Evolutionary conservation across 2,888 invertebrate genomes (phyloP).

Genomic region (Diplolepis rosae): DNA sequence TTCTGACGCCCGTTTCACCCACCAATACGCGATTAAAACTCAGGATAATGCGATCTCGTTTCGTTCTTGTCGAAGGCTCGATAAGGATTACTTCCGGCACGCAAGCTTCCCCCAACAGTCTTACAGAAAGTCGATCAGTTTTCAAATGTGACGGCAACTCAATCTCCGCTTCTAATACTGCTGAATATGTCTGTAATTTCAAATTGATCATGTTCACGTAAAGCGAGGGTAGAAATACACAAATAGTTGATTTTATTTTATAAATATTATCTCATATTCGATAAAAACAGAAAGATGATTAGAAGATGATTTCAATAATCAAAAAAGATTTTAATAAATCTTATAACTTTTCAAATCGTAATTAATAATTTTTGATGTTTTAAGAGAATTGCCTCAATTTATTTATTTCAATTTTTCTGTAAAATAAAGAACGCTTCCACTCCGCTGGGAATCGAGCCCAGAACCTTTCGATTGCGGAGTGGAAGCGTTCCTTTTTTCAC

Average conservation of each 20-base stretch:
- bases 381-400: no score
- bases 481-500: no score
- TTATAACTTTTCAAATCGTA: no score
- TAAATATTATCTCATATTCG: no score
- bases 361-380: no score
- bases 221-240: background rate
- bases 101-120: conserved; percentile 71
- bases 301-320: no score
- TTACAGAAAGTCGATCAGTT: conserved; percentile 56
- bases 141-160: conserved; percentile 53
- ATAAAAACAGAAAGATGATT: no score
- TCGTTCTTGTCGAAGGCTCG: conserved; percentile 60
- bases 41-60: conserved; percentile 54
- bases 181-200: conserved; percentile 60
- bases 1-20: conserved; percentile 51
- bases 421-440: no score
- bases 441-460: no score
- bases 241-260: background rate
- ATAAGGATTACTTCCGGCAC: conserved; percentile 72
- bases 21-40: conserved; percentile 68
- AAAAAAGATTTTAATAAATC: no score
- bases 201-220: background rate
- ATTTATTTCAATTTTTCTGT: no score
- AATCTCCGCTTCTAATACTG: conserved; percentile 57
- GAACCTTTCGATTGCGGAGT: no score